Conservation (phyloP, 2,113 vertebrate species). For the Phalacrocorax carbo region DNA sequence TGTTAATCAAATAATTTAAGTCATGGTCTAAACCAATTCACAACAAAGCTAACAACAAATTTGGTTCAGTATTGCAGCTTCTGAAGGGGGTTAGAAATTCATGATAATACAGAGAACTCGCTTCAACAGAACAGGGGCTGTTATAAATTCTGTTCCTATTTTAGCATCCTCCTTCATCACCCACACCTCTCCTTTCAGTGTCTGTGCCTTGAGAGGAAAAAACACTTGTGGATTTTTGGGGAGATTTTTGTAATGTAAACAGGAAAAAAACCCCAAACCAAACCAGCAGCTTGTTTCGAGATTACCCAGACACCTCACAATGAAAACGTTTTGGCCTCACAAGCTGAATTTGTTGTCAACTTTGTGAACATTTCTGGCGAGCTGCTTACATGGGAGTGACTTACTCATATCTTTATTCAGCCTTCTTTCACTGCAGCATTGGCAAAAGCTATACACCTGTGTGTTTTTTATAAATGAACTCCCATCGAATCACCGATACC, state of each 20-base stretch:
- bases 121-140: background rate
- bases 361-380: background rate
- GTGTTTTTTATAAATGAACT: background rate
- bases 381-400: background rate
- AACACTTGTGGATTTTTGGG: background rate
- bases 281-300: background rate
- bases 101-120: background rate
- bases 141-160: background rate
- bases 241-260: background rate
- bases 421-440: background rate
- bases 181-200: background rate
- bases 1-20: background rate
- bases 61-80: background rate
- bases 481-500: background rate
- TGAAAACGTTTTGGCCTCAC: rapidly evolving
- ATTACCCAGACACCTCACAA: background rate
- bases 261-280: background rate
- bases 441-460: background rate
- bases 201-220: background rate
- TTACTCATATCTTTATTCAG: background rate
- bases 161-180: background rate
- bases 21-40: background rate
- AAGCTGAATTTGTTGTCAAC: background rate
- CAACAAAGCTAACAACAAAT: background rate
- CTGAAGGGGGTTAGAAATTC: background rate